phyloP scores from a whole-genome alignment of 2,113 vertebrate genomes.

The Urocynchramus pylzowi region DNA sequence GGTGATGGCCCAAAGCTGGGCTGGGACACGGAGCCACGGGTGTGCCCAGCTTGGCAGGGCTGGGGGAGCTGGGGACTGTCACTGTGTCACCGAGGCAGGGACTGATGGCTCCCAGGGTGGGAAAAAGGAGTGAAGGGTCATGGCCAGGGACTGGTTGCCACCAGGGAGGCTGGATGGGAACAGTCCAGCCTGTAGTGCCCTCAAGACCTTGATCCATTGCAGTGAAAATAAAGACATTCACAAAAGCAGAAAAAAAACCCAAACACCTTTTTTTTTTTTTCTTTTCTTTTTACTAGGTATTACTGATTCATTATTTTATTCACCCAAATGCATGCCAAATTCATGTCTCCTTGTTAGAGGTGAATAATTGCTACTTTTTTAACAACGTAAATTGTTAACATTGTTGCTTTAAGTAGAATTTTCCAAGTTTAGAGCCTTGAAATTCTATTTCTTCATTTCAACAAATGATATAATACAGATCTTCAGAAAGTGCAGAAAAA shows the following conservation, averaged over 20 bases:
- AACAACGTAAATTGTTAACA: not conserved
- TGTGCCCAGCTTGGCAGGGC: not conserved
- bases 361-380: not conserved
- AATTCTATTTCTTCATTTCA: not conserved
- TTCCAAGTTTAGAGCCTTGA: not conserved
- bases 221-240: not conserved
- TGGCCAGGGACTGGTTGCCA: too few relatives aligned
- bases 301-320: not conserved
- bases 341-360: not conserved
- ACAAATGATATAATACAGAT: not conserved
- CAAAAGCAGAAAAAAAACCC: not conserved
- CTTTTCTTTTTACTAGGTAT: not conserved
- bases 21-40: too few relatives aligned
- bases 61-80: not conserved
- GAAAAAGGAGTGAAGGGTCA: not conserved
- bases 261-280: not conserved
- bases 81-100: rapidly evolving
- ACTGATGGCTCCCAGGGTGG: rapidly evolving
- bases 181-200: not conserved
- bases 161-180: rapidly evolving
- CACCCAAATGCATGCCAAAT: not conserved
- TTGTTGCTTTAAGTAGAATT: not conserved
- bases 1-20: rapidly evolving
- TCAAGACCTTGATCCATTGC: not conserved
- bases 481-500: not conserved